Conservation (phyloP, 2,113 vertebrate species). For the Meleagris gallopavo region DNA sequence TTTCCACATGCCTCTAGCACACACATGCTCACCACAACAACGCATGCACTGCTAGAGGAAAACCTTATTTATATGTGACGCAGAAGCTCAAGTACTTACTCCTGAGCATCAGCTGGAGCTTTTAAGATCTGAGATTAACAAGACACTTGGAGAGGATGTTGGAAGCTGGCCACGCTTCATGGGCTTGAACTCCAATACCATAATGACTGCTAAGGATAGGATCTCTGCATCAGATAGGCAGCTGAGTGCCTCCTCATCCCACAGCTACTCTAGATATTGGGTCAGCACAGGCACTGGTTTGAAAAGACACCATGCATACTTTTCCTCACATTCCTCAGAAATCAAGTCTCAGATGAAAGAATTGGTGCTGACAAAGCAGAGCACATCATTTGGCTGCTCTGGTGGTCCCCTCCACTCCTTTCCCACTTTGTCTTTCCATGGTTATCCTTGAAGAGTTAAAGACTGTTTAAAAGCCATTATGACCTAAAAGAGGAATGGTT, state of each 20-base stretch:
- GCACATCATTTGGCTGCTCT: not conserved
- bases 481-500: conserved; percentile 62
- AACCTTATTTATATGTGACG: not conserved
- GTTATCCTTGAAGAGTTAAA: conserved; percentile 60
- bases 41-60: not conserved
- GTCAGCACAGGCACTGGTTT: not conserved
- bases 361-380: not conserved
- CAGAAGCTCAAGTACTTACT: not conserved
- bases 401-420: conserved; percentile 43
- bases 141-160: not conserved
- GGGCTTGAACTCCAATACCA: not conserved
- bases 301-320: not conserved
- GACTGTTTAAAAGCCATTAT: conserved; percentile 72
- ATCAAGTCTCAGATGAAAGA: not conserved
- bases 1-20: not conserved
- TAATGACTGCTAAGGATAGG: not conserved
- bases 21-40: not conserved
- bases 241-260: not conserved
- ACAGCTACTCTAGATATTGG: fast-evolving
- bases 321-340: not conserved
- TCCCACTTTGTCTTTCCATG: conserved; percentile 40
- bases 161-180: not conserved
- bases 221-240: not conserved
- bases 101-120: not conserved
- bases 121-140: not conserved